Base-by-base conservation (phyloP, 1,140 invertebrate genomes). In the Drosophila pallidifrons region DNA sequence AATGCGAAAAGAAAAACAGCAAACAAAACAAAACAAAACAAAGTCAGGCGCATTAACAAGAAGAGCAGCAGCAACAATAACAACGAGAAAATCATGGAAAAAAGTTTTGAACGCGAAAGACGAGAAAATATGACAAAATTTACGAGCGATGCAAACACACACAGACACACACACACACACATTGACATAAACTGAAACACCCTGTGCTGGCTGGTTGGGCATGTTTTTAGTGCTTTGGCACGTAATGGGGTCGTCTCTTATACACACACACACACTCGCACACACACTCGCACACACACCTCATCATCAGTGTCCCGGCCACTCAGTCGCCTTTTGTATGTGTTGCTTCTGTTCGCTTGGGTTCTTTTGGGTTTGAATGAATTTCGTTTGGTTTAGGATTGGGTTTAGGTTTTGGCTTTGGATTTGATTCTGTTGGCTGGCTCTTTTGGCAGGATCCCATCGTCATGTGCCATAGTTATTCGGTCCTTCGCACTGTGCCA, bases 61-160 rank as follows among this genome's bases (percentile, higher is more conserved):
- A 58, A 82, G 75, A 73, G 49, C 61, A 43, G 52, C 70, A 73
- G 54, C 28, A 63, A 38, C 58, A 79, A 63, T 60, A 70, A 45
- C n/a, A 65, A 35, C 32, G 49, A 59, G 30, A 61, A 77, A 66
- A 67, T 64, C 75, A 82, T 71, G 80, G 74, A 71, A 75, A 79
- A 83, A 66, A 63, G 32, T 57, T 69, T 25, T 69, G 61, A 79
- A 80, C 75, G 81, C 69, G 81, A 76, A 83, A 63, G 69, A 87
- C 71, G 71, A 69, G 71, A 69, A 87, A 87, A 87, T 88, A 88
- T 88, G 82, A 87, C 82, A 87, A 87, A 87, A 87, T 87, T 87
- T 87, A 87, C 83, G 83, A 88, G 83, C 20, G 20, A 25, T 25
- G 20, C 20, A 4, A 25, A 25, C 82, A 76, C 60, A 41, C 43